Evolutionary conservation across 2,797 vertebrate genomes (phyloP).

Genomic region (Thamnophis elegans): DNA sequence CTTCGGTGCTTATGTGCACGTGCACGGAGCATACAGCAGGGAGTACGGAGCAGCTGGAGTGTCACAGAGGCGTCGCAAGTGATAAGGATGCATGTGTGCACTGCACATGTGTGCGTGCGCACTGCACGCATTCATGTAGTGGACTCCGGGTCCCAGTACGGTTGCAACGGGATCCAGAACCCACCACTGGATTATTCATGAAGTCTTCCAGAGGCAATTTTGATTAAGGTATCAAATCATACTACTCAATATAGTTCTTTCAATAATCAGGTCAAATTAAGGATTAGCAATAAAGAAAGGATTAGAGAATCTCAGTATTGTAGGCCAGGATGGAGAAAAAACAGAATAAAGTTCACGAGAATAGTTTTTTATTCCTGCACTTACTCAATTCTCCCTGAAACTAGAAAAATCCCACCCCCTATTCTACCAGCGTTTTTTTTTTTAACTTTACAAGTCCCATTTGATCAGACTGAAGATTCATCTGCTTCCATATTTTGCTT

Average conservation of each 20-base stretch:
- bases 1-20: too few species aligned
- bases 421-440: not conserved
- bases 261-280: not conserved
- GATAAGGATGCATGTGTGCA: too few species aligned
- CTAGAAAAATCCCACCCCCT: not conserved
- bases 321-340: too few species aligned
- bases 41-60: too few species aligned
- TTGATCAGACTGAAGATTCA: not conserved
- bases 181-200: not conserved
- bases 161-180: too few species aligned
- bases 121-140: too few species aligned
- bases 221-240: not conserved
- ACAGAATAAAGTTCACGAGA: not conserved
- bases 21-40: too few species aligned
- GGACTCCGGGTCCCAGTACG: too few species aligned
- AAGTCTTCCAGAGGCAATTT: not conserved
- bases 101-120: too few species aligned
- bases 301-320: not conserved
- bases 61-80: too few species aligned
- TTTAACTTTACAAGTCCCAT: not conserved
- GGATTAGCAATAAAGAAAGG: not conserved
- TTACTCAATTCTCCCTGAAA: not conserved
- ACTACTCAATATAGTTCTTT: not conserved
- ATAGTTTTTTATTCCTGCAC: not conserved
- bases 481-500: not conserved